A percentile compares a stretch with the other conserved stretches of the same genome.
These are phyloP conservation scores for Hucho hucho DNA, from an alignment of 2,113 vertebrate species.

Conservation along the genomic window DNA sequence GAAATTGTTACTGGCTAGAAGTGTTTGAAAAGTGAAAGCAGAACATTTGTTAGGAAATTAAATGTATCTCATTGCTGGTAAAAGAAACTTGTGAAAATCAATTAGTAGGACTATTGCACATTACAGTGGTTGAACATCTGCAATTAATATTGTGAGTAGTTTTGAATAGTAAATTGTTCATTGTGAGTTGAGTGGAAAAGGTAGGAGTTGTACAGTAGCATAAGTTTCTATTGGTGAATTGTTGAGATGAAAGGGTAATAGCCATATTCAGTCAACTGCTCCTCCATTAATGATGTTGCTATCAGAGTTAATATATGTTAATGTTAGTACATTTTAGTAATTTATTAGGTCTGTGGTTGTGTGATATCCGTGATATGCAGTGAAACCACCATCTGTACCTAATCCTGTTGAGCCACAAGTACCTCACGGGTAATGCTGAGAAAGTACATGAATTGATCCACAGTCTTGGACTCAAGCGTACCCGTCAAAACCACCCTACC, in stretches of 20 bases:
- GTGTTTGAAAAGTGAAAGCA: too few species aligned
- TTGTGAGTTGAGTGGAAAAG: conserved; percentile 27
- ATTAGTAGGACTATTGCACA: too few species aligned
- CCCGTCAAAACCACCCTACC: not conserved
- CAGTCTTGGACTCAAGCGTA: not conserved
- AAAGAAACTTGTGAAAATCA: too few species aligned
- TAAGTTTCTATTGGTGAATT: conserved; percentile 15
- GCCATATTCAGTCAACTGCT: too few species aligned
- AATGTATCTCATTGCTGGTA: too few species aligned
- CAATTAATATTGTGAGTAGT: conserved; percentile 1
- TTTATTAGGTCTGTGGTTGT: conserved; percentile 3
- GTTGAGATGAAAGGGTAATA: conserved; percentile 21
- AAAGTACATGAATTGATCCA: not conserved
- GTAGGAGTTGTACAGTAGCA: conserved; percentile 3
- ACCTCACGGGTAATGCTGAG: not conserved
- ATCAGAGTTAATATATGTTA: conserved; percentile 3
- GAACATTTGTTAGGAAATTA: too few species aligned
- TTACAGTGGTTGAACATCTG: too few species aligned
- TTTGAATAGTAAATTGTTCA: conserved; percentile 30
- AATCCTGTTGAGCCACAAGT: conserved; percentile 10
- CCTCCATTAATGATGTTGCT: conserved; percentile 6
- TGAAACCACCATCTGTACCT: conserved; percentile 9
- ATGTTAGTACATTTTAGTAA: conserved; percentile 47
- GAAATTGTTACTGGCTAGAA: too few species aligned
- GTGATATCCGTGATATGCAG: conserved; percentile 5